These are phyloP conservation scores for Gorsachius goisagi DNA, from an alignment of 2,113 vertebrate genomes.

Conservation along the genomic window DNA sequence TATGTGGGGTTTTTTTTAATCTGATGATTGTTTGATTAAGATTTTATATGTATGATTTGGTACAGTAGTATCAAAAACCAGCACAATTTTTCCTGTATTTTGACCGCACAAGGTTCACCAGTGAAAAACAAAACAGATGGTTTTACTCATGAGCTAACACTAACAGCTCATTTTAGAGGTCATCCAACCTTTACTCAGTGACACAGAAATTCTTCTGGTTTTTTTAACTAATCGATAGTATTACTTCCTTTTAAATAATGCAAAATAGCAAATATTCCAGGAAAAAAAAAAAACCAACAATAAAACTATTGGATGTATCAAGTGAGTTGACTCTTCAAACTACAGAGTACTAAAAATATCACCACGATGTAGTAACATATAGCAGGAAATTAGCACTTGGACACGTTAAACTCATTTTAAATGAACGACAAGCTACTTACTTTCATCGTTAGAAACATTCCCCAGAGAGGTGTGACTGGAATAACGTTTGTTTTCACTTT, in stretches of 20 bases:
- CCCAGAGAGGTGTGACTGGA: conserved; percentile 96
- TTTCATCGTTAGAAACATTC: conserved; percentile 97
- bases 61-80: background rate
- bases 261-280: background rate
- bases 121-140: background rate
- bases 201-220: background rate
- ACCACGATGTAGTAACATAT: background rate
- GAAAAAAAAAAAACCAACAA: background rate
- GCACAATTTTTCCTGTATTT: background rate
- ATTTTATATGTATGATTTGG: background rate
- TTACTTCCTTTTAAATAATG: background rate
- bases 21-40: background rate
- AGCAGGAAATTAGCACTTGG: background rate
- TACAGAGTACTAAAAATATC: background rate
- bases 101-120: background rate
- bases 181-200: background rate
- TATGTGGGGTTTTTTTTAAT: background rate
- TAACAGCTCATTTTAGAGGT: background rate
- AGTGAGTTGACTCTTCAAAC: background rate
- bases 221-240: background rate
- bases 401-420: background rate
- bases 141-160: background rate
- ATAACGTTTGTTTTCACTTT: conserved; percentile 97
- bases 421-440: conserved; percentile 80
- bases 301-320: background rate